Base-by-base conservation (phyloP, 1,140 invertebrate genomes). In the Drosophila littoralis region DNA sequence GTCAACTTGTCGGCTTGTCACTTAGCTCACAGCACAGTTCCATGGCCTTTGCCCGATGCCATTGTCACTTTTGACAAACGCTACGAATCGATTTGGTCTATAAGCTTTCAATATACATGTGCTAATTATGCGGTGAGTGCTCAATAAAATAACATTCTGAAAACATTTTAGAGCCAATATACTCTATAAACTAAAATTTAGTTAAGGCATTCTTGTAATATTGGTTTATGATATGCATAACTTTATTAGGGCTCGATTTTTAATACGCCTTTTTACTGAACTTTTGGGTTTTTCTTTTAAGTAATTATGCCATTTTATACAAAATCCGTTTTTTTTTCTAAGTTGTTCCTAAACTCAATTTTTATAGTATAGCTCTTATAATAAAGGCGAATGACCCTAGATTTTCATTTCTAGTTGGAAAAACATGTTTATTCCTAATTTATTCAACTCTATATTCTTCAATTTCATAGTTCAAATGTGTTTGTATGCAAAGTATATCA, bases 31-130 rank as follows among this genome's bases (percentile, higher is more conserved):
- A 22, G 12, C 8, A 54, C 8, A 59, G 9, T 2, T n/a, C 57
- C 13, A 60, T 33, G n/a, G 15, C n/a, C 22, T 15, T 50, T 3
- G 59, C 61, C 45, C 50, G 71, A 54, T 46, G 59, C 68, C 61
- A 69, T 75, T 79, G 79, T 71, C 79, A 74, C 54, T 69, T 83
- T 52, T 83, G 83, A 83, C 83, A 88, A 69, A 55, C 59, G 65
- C 61, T 32, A 12, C 50, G 50, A 79, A 74, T 72, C 63, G 83
- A 82, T 77, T 88, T 75, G 65, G 63, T 84, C 61, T 36, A 88
- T 70, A 60, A 85, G 76, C 76, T 82, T 86, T 88, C 83, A 74
- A 88, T 83, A 80, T 77, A 66, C 58, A 74, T 54, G 73, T 86
- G 83, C 83, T 86, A 86, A 86, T 88, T 89, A 83, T 86, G 79